Evolutionary conservation across 2,797 vertebrate genomes (phyloP), one percentile per base, ranked within the genome.

Genomic region (Serranus cabrilla): DNA sequence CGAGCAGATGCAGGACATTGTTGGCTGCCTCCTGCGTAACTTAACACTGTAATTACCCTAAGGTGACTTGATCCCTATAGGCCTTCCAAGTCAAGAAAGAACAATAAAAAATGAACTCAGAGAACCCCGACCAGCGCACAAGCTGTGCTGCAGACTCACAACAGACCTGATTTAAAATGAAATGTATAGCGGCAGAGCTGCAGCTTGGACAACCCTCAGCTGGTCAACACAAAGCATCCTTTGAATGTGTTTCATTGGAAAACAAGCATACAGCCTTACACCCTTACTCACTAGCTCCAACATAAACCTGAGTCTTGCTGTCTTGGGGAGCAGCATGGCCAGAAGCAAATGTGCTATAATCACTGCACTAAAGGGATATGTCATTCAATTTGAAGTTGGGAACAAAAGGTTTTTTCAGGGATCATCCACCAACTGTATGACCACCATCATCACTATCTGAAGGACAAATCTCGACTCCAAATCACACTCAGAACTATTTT

Each of bases 41-140:
- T 64, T 74, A 74, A 93, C 79, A 75, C 88, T 77, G 76, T 91
- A 87, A 94, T 93, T 90, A 92, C 87, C 87, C 76, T 77, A 69
- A 91, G 89, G 86, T 93, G 90, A 90, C 82, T 88, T 42, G 18
- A 81, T 88, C 86, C 87, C 86, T 5, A 23, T 62, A 78, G 88
- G 74, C 77, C 83, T 76, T 79, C 71, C 25, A 66, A 61, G 50
- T 68, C 49, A 76, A 90, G 81, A 85, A 82, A 82, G 65, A 85
- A 84, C 76, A 86, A 85, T 82, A 79, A 7, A 64, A 55, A 13
- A 72, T 31, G 25, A 65, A 82, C 74, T 66, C 40, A 34, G 20
- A 65, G 60, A 58, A 74, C 59, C 55, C 45, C 0, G 4, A 34
- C 56, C 23, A 74, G 62, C 23, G 20, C 55, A 60, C 12, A 59